These are phyloP conservation scores for Periparus ater DNA, from an alignment of 2,797 vertebrate species.

Conservation along the genomic window DNA sequence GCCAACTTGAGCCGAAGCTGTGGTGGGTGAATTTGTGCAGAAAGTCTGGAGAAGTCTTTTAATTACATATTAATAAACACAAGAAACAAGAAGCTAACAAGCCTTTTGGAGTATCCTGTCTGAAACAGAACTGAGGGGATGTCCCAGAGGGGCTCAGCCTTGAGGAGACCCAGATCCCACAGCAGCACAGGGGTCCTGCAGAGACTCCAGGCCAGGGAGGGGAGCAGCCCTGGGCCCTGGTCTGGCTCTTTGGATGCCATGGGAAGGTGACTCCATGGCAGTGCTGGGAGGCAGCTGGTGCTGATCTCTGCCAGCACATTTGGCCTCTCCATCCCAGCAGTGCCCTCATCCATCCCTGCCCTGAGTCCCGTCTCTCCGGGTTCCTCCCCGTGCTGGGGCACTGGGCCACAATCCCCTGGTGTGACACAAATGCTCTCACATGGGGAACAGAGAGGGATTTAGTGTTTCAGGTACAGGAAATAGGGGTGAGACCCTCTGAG, in stretches of 20 bases:
- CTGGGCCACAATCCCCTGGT: neutral
- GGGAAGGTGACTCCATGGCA: neutral
- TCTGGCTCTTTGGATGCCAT: accelerated
- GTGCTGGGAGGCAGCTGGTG: neutral
- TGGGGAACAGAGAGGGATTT: too few species aligned
- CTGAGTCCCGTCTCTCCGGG: neutral
- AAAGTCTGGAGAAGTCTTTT: too few species aligned
- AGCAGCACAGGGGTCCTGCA: accelerated
- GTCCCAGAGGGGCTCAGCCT: too few species aligned
- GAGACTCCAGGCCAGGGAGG: neutral
- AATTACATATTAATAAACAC: too few species aligned
- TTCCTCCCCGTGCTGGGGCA: neutral
- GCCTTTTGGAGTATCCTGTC: too few species aligned
- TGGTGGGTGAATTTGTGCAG: too few species aligned
- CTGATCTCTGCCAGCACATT: neutral
- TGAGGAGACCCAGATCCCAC: too few species aligned
- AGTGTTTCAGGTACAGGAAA: neutral
- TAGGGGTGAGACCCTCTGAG: neutral
- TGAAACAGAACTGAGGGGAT: too few species aligned
- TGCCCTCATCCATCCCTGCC: neutral
- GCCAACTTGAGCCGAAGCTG: too few species aligned
- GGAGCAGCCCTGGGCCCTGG: neutral
- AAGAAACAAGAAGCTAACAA: too few species aligned
- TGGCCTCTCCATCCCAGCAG: too few species aligned
- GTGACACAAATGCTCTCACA: neutral